These are phyloP conservation scores for Delichon dasypus DNA, from an alignment of 2,797 vertebrate species.

Conservation along the genomic window DNA sequence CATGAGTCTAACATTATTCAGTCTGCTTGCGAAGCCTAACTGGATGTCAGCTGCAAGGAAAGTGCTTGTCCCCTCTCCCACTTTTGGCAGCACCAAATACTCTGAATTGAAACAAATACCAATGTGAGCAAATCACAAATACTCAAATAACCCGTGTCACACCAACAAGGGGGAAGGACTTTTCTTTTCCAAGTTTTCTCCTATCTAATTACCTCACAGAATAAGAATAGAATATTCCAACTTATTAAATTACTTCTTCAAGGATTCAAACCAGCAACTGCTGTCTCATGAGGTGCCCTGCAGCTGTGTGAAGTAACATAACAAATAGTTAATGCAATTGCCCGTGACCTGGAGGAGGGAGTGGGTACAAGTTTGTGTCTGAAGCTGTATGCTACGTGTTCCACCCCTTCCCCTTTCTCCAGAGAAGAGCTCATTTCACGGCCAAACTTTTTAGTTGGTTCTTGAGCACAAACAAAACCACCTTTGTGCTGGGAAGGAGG, in stretches of 20 bases:
- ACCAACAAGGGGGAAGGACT: neutral
- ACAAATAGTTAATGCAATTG: neutral
- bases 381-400: neutral
- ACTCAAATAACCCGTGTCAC: neutral
- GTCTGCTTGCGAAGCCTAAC: neutral
- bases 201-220: neutral
- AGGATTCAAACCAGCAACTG: neutral
- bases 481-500: conserved; percentile 33
- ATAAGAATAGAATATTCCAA: neutral
- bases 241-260: neutral
- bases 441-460: conserved; percentile 27
- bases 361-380: neutral
- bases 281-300: neutral
- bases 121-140: neutral
- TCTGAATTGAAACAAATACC: neutral
- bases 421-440: neutral
- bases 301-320: neutral
- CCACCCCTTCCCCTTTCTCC: neutral
- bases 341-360: neutral
- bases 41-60: neutral
- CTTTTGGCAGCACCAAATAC: neutral
- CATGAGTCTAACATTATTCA: neutral
- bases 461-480: conserved; percentile 55
- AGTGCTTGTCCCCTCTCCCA: neutral
- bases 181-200: neutral